Conservation (phyloP, 2,888 invertebrate genomes). For the Epinotia brunnichana region DNA sequence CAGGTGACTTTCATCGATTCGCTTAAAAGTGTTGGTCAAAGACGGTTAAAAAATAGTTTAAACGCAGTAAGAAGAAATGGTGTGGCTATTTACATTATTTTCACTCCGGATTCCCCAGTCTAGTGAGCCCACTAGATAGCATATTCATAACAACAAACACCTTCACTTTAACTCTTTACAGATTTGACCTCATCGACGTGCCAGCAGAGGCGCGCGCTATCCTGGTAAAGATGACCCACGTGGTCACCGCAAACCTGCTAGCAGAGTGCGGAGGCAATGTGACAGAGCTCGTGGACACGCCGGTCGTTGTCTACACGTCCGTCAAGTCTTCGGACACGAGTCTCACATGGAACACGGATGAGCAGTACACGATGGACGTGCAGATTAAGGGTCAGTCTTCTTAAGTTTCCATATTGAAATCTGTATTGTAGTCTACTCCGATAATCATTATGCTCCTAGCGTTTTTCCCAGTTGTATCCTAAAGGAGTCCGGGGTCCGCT, state of each 20-base stretch:
- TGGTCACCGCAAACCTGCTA: conserved; percentile 82
- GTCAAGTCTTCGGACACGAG: conserved; percentile 76
- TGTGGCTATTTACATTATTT: too few relatives aligned
- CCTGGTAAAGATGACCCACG: conserved; percentile 80
- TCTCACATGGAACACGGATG: conserved; percentile 87
- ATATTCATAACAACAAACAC: too few relatives aligned
- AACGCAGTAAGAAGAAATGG: too few relatives aligned
- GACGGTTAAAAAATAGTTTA: too few relatives aligned
- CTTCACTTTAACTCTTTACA: conserved; percentile 48
- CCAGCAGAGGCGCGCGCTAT: conserved; percentile 76
- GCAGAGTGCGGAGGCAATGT: conserved; percentile 83
- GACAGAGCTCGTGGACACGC: conserved; percentile 73
- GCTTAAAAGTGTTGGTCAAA: too few relatives aligned
- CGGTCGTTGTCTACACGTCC: conserved; percentile 83
- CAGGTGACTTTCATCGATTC: too few relatives aligned
- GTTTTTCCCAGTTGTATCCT: too few relatives aligned
- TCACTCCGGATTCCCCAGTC: too few relatives aligned
- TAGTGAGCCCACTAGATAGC: too few relatives aligned
- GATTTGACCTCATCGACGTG: conserved; percentile 81
- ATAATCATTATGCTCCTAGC: too few relatives aligned
- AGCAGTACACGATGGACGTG: conserved; percentile 86
- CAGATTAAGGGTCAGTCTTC: conserved; percentile 80
- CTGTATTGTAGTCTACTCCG: too few relatives aligned
- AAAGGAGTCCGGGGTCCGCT: too few relatives aligned
- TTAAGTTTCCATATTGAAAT: not conserved